Conservation (phyloP, 1,140 invertebrate species). For the Mactra quadrangularis region DNA sequence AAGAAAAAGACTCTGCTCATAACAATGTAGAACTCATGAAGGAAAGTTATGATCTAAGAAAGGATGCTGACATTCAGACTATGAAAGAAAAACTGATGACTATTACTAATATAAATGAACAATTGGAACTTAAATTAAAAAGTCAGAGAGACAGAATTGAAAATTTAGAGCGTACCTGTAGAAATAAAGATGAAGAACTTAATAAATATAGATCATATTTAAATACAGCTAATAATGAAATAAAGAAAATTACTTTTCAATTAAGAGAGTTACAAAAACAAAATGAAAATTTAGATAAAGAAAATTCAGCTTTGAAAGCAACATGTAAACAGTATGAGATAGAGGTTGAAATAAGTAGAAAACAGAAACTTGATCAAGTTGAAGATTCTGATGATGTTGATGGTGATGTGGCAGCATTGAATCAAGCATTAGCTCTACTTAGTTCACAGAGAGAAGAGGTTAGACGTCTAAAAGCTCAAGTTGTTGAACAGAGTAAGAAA, state of each 20-base stretch:
- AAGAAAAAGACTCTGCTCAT: constrained; percentile 16
- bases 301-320: constrained; percentile 9
- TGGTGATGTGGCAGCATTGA: constrained; percentile 35
- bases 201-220: constrained; percentile 6
- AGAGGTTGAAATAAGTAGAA: constrained; percentile 36
- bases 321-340: constrained; percentile 54
- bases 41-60: neutral
- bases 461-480: constrained; percentile 2
- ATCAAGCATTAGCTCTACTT: neutral
- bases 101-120: constrained; percentile 5
- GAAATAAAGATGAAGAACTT: neutral
- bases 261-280: constrained; percentile 10
- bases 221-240: constrained; percentile 1
- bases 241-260: neutral
- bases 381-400: constrained; percentile 51
- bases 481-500: constrained; percentile 22
- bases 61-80: constrained; percentile 36
- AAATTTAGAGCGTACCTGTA: neutral
- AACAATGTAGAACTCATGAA: neutral
- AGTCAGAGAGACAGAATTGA: neutral
- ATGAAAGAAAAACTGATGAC: constrained; percentile 13
- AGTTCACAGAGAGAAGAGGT: constrained; percentile 8
- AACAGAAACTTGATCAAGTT: neutral
- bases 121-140: neutral
- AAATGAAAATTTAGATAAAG: neutral